These are phyloP conservation scores for Lepidurus arcticus DNA, from an alignment of 1,140 invertebrate species.

Conservation along the genomic window DNA sequence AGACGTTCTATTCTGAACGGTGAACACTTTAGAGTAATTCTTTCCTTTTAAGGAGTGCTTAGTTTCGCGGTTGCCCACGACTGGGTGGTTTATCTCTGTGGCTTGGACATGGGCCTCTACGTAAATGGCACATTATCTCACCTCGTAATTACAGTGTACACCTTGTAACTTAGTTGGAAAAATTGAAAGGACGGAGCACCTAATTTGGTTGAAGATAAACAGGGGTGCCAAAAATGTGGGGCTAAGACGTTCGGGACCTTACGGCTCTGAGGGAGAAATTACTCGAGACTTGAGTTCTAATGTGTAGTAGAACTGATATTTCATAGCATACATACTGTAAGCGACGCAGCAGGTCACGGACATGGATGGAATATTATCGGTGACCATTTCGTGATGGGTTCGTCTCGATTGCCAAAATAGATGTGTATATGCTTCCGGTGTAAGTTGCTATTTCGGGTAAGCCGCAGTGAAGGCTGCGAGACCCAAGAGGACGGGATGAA, in stretches of 20 bases:
- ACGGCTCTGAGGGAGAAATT: no score
- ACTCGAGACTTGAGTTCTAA: no score
- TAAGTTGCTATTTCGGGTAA: constrained; percentile 15
- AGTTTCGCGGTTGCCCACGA: not conserved
- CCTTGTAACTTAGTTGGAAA: no score
- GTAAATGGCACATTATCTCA: not conserved
- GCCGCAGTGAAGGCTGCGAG: not conserved
- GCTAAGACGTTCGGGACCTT: no score
- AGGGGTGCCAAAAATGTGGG: no score
- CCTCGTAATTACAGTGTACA: no score
- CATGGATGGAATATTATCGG: not conserved
- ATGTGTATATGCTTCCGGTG: constrained; percentile 11
- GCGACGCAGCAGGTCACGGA: not conserved
- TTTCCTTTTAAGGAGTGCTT: not conserved
- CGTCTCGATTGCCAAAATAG: constrained; percentile 15
- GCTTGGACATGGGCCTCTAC: not conserved
- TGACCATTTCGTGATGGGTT: not conserved
- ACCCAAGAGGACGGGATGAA: not conserved
- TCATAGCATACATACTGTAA: not conserved
- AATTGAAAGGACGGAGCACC: no score
- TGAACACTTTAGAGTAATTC: constrained; percentile 2
- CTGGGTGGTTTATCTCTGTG: not conserved
- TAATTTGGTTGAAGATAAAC: no score
- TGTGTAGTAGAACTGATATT: not conserved
- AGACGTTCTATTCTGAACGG: constrained; percentile 3